Evolutionary conservation across 2,113 vertebrate species (phyloP).

Genomic region (Morone chrysops): DNA sequence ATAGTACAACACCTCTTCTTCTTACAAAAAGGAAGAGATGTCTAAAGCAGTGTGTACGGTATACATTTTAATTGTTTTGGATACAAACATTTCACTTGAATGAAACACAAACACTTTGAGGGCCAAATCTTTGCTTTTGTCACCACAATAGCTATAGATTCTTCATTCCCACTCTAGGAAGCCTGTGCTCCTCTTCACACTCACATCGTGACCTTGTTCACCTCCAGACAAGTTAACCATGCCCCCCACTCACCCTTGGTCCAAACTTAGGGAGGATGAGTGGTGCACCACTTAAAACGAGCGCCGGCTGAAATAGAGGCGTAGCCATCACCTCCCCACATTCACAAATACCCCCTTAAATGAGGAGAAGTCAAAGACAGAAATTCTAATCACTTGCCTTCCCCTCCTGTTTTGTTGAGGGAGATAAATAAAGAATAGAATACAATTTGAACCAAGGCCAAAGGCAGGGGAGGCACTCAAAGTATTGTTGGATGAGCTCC

Average conservation of each 20-base stretch:
- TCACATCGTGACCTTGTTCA: slow-evolving; percentile 65
- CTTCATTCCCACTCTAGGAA: slow-evolving; percentile 44
- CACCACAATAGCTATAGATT: slow-evolving; percentile 50
- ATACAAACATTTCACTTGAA: slow-evolving; percentile 25
- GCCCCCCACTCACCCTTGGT: slow-evolving; percentile 51
- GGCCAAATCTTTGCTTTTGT: slow-evolving; percentile 39
- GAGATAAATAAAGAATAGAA: slow-evolving; percentile 81
- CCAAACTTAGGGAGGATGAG: slow-evolving; percentile 63
- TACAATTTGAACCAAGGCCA: slow-evolving; percentile 81
- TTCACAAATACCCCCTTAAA: slow-evolving; percentile 81
- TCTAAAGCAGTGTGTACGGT: not conserved
- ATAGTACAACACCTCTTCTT: too few species aligned
- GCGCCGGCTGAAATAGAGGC: slow-evolving; percentile 70
- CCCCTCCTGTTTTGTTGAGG: slow-evolving; percentile 77
- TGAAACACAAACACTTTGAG: slow-evolving; percentile 50
- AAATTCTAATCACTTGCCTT: slow-evolving; percentile 84
- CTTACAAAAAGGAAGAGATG: not conserved
- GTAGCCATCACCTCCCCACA: slow-evolving; percentile 82
- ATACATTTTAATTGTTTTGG: slow-evolving; percentile 40
- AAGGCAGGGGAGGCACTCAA: slow-evolving; percentile 75
- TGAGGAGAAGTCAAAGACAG: slow-evolving; percentile 81
- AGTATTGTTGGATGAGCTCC: slow-evolving; percentile 85
- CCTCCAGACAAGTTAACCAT: slow-evolving; percentile 76
- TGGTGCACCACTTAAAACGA: slow-evolving; percentile 71
- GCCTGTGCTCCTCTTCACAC: slow-evolving; percentile 65